These are phyloP conservation scores for Morone saxatilis DNA, from an alignment of 2,113 vertebrate species.

Conservation along the genomic window DNA sequence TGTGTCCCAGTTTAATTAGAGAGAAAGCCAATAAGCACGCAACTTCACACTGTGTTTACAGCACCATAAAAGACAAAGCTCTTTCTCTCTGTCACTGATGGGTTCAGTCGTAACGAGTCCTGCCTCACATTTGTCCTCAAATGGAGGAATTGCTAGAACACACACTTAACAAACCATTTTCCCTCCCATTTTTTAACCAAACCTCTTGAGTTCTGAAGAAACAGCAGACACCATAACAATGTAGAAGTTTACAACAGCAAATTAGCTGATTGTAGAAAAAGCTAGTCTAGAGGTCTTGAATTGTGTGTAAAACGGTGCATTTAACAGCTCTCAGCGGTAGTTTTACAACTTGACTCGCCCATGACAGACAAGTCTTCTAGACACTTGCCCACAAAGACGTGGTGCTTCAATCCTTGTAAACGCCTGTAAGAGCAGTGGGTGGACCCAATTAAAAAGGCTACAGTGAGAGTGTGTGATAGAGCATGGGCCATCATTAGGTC, in stretches of 20 bases:
- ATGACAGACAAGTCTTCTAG: slow-evolving; percentile 53
- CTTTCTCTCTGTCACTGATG: slow-evolving; percentile 36
- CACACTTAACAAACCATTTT: slow-evolving; percentile 12
- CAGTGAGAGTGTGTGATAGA: slow-evolving; percentile 28
- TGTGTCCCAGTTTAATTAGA: slow-evolving; percentile 63
- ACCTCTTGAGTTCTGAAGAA: slow-evolving; percentile 25
- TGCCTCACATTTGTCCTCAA: slow-evolving; percentile 38
- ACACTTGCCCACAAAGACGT: slow-evolving; percentile 48
- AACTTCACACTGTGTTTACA: slow-evolving; percentile 64
- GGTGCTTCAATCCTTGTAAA: slow-evolving; percentile 50
- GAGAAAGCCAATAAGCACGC: slow-evolving; percentile 37
- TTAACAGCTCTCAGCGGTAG: slow-evolving; percentile 47
- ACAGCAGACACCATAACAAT: slow-evolving; percentile 43
- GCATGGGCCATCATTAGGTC: slow-evolving; percentile 48
- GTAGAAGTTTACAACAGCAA: slow-evolving; percentile 57
- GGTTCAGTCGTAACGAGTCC: slow-evolving; percentile 35
- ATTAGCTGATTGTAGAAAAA: slow-evolving; percentile 52
- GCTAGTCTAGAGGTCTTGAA: slow-evolving; percentile 26
- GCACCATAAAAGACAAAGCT: slow-evolving; percentile 51
- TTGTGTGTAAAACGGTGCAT: slow-evolving; percentile 56
- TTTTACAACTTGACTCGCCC: slow-evolving; percentile 52
- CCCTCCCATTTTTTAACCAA: slow-evolving; percentile 6
- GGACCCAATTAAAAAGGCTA: slow-evolving; percentile 45
- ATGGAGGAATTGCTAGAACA: slow-evolving; percentile 9
- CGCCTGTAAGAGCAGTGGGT: slow-evolving; percentile 51